A percentile compares a stretch with the other conserved stretches of the same genome.
These are phyloP conservation scores for Petrocephalus schoutedeni DNA, from an alignment of 2,797 vertebrate genomes.

Conservation along the genomic window DNA sequence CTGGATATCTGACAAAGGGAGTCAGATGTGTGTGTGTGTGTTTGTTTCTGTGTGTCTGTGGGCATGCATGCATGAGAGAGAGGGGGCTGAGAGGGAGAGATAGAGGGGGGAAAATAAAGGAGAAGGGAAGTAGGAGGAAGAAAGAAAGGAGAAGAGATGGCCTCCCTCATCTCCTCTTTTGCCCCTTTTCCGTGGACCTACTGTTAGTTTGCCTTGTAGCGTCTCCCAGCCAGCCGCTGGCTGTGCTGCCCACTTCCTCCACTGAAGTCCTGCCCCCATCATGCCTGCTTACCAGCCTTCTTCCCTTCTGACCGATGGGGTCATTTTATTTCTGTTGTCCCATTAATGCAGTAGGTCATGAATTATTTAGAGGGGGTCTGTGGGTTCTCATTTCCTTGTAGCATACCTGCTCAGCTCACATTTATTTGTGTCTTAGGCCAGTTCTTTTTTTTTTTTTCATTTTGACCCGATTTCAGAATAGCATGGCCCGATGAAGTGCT, in stretches of 20 bases:
- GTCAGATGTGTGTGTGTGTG: conserved; percentile 19
- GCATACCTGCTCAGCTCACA: neutral
- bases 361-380: neutral
- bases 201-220: neutral
- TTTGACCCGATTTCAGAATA: conserved; percentile 17
- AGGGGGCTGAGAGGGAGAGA: neutral
- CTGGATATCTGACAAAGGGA: conserved; percentile 28
- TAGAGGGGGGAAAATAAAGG: neutral
- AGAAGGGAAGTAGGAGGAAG: neutral
- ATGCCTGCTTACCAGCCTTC: neutral
- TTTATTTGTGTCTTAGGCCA: conserved; percentile 5
- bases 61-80: neutral
- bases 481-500: conserved; percentile 17
- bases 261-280: neutral
- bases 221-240: neutral
- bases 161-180: conserved; percentile 9
- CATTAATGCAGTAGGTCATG: neutral
- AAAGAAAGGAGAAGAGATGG: conserved; percentile 8
- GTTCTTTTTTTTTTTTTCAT: neutral
- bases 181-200: neutral
- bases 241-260: neutral
- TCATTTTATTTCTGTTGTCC: conserved; percentile 15
- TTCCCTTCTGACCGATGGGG: neutral
- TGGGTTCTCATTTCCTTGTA: neutral
- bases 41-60: neutral